Evolutionary conservation across 2,113 vertebrate species (phyloP), one percentile per base, ranked within the genome.

Genomic region (Jaculus jaculus): DNA sequence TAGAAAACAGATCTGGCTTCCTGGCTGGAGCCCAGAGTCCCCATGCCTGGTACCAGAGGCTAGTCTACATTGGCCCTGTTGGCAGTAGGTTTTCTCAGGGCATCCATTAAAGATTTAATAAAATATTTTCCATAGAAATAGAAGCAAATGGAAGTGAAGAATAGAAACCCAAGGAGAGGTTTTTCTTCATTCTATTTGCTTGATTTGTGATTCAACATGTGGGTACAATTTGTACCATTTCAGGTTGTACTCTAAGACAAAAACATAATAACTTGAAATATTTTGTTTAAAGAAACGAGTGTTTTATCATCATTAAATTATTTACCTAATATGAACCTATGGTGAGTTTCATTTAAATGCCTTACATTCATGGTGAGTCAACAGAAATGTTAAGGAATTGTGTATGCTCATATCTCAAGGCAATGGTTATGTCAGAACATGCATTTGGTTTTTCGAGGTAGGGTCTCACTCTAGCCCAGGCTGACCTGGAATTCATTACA

Each of bases 241-340:
- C 32, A 82, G 47, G 84, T 81, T 92, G 68, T 93, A 78, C 32
- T 91, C 60, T 21, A 90, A 47, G 51, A n/a, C 30, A 78, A 78
- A 94, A 80, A 72, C 39, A 87, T 24, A 80, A 87, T 24, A 80
- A 90, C 63, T 92, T 90, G 68, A 93, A 84, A 94, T 92, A 66
- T 0, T 85, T 12, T 86, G 26, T 94, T 81, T 89, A 93, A 86
- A 90, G 87, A 88, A 80, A 78, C 69, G 84, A 39, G 65, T 78
- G 34, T 93, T 93, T 71, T 88, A 1, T 82, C 60, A 89, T 93
- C 60, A 89, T 93, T 97, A 96, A 96, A 95, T 95, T 92, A 93
- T 95, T 94, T 96, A 81, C 39, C 65, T 95, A 92, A 92, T 82
- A 71, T 82, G 79, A 90, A 65, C 54, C 30, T 74, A 16, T 47